Evolutionary conservation across 1,140 invertebrate species (phyloP).

Genomic region (Apis laboriosa): DNA sequence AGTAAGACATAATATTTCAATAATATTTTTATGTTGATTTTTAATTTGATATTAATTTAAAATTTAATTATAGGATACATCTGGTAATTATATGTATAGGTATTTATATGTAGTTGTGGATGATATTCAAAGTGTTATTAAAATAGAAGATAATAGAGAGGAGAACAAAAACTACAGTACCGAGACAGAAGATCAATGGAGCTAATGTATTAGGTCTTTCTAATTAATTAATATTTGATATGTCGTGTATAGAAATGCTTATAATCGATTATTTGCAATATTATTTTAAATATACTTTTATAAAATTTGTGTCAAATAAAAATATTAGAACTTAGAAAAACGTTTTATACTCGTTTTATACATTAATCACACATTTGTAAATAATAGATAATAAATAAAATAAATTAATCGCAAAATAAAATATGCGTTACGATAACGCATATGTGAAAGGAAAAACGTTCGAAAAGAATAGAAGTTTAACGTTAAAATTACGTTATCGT

Average conservation of each 20-base stretch:
- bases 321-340: not conserved
- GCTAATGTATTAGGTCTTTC: not conserved
- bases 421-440: too few relatives aligned
- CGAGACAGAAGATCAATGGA: not conserved
- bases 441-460: too few relatives aligned
- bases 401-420: not conserved
- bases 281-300: slow-evolving; percentile 22
- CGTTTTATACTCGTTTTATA: too few relatives aligned
- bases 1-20: slow-evolving; percentile 80
- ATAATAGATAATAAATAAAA: not conserved
- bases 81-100: slow-evolving; percentile 89
- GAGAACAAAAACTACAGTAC: not conserved
- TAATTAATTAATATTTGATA: slow-evolving; percentile 2
- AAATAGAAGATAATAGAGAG: slow-evolving; percentile 87
- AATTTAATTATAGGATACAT: slow-evolving; percentile 85
- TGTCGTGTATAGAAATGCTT: not conserved
- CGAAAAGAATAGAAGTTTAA: not conserved
- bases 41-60: not conserved
- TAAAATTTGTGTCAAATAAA: slow-evolving; percentile 21
- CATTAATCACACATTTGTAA: not conserved
- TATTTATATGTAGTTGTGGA: slow-evolving; percentile 93
- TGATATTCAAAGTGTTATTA: slow-evolving; percentile 86
- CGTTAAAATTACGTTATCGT: not conserved
- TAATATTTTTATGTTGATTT: not conserved
- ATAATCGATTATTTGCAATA: not conserved